A percentile compares a stretch with the other conserved stretches of the same genome.
Conservation (phyloP, 2,113 vertebrate species). For the Catharus minimus region DNA sequence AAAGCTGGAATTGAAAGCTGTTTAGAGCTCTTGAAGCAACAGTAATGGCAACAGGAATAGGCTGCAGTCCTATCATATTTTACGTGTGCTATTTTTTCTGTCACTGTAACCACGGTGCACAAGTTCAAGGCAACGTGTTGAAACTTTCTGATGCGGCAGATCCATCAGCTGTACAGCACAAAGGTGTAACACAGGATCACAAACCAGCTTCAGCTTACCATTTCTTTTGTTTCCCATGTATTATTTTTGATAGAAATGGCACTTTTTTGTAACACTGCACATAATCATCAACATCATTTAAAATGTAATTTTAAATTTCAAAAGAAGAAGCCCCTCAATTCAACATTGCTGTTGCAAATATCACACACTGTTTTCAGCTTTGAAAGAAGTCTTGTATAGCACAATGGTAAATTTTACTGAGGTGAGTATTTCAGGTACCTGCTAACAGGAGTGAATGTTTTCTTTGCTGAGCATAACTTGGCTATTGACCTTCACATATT, state of each 20-base stretch:
- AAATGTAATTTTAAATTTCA: not conserved
- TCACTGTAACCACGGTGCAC: not conserved
- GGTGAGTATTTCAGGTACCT: not conserved
- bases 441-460: not conserved
- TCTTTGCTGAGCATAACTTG: not conserved
- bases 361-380: not conserved
- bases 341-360: not conserved
- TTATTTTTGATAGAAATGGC: constrained; percentile 1
- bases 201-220: not conserved
- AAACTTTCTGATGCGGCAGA: not conserved
- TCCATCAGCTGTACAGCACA: not conserved
- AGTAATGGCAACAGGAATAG: not conserved
- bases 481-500: not conserved
- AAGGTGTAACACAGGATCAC: not conserved
- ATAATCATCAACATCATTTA: not conserved
- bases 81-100: constrained; percentile 12
- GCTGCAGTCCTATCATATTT: constrained; percentile 35
- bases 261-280: not conserved
- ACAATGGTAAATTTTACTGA: not conserved
- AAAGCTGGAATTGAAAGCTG: constrained; percentile 9
- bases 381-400: not conserved
- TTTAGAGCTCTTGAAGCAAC: constrained; percentile 32
- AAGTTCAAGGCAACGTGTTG: constrained; percentile 14
- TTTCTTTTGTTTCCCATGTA: constrained; percentile 1
- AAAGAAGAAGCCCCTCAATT: not conserved